Percentiles rank a stretch among this genome's conserved stretches.
Conservation (phyloP, 2,797 vertebrate genomes). For the Peromyscus aztecus region DNA sequence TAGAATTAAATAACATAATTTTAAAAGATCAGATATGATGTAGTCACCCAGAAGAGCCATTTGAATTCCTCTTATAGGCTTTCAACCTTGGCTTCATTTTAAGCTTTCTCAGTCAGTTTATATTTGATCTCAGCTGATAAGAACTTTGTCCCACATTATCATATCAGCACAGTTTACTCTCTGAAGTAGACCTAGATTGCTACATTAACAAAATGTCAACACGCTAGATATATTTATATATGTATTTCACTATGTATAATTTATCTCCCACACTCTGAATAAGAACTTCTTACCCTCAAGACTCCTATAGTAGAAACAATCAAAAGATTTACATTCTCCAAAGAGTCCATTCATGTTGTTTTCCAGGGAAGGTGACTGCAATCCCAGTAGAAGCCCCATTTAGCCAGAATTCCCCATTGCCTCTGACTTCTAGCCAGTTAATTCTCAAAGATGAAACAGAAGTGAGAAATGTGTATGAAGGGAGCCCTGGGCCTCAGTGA, state of each 20-base stretch:
- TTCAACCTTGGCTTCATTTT: not conserved
- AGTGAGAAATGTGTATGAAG: not conserved
- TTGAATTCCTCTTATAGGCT: not conserved
- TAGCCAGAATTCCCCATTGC: not conserved
- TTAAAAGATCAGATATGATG: not conserved
- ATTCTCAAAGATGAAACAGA: conserved; percentile 32
- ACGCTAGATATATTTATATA: not conserved
- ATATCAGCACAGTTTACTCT: not conserved
- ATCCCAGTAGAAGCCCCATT: not conserved
- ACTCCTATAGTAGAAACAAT: not conserved
- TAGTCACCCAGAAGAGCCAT: not conserved
- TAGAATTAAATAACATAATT: conserved; percentile 12
- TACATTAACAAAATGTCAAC: conserved; percentile 5
- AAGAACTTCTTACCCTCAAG: not conserved
- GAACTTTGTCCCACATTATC: not conserved
- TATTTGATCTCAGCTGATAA: conserved; percentile 12
- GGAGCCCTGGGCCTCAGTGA: conserved; percentile 38
- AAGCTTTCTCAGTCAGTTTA: not conserved
- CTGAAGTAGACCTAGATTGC: not conserved
- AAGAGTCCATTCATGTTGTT: not conserved
- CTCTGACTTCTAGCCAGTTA: conserved; percentile 23
- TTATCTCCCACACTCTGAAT: conserved; percentile 1
- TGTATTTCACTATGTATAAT: not conserved
- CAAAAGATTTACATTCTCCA: conserved; percentile 17
- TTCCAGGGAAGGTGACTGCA: not conserved